Base-by-base conservation (phyloP, 2,888 invertebrate genomes). In the Ennomos fuscantarius region DNA sequence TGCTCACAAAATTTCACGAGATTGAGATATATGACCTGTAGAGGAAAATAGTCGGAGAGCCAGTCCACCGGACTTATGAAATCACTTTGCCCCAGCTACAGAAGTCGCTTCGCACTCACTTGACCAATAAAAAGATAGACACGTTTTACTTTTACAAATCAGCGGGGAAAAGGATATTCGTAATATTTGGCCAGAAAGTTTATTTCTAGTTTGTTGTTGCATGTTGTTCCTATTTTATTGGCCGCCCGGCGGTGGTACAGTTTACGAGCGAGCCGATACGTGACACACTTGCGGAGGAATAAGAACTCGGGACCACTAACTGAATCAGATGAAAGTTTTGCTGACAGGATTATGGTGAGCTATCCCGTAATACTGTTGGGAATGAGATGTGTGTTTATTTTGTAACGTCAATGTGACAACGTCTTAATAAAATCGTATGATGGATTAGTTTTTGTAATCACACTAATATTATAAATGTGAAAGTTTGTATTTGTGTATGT, bases 221-320 rank as follows among this genome's bases (percentile, higher is more conserved):
- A 47, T 44, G 54, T 41, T 44, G 50, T 41, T 37, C 34, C 43
- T 52, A 42, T 53, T 56, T 60, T 60, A 60, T 53, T n/a, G 48
- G 39, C 24, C 43, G 48, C 52, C 24, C 15, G 52, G 11, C 46
- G 49, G 37, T 55, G 11, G 34, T 56, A n/a, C 52, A 32, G 36
- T 56, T 60, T 60, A 60, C 53, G 60, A 60, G 46, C 51, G 5
- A 15, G 42, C 46, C 53, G 34, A 49, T 49, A 53, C 58, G 58
- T 58, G 58, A 58, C 58, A 58, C 52, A 40, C 33, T 51, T 37
- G 35, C 10, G 49, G 58, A 10, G 11, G 33, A 56, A 37, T 12
- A 42, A 42, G 40, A 40, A 24, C 47, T 41, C 2, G 51, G 47
- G 51, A 50, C 56, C 37, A 43, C 43, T 45, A 58, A 58, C 43